These are phyloP conservation scores for Aphelenchoides fujianensis DNA, from an alignment of 1,140 invertebrate species.

Conservation along the genomic window DNA sequence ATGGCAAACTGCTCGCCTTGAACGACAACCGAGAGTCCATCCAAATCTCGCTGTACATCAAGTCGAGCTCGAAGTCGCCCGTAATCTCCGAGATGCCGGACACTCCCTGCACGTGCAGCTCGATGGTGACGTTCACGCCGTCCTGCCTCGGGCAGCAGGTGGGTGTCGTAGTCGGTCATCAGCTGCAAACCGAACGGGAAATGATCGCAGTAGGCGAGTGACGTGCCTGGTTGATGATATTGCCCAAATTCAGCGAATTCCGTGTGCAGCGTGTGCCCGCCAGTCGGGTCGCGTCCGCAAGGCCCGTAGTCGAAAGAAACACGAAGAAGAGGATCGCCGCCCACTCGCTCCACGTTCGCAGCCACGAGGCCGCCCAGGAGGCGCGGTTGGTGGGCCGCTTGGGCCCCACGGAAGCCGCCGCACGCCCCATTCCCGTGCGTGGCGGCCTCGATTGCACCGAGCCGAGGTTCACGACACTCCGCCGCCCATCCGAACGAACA, in stretches of 20 bases:
- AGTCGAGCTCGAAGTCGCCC: constrained; percentile 59
- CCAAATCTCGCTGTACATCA: constrained; percentile 62
- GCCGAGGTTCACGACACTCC: neutral
- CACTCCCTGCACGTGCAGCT: constrained; percentile 58
- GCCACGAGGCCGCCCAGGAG: neutral
- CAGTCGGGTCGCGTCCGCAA: neutral
- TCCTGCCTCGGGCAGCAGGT: constrained; percentile 60
- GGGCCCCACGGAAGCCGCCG: neutral
- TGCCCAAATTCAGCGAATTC: constrained; percentile 56
- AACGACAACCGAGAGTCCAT: constrained; percentile 58
- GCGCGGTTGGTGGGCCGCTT: neutral
- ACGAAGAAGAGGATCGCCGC: neutral
- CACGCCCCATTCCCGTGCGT: no score
- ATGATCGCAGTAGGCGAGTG: no score
- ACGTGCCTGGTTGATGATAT: constrained; percentile 48
- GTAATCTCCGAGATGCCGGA: constrained; percentile 62
- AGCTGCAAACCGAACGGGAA: constrained; percentile 26
- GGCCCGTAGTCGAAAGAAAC: neutral
- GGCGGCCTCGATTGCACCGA: no score
- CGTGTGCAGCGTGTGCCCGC: constrained; percentile 48
- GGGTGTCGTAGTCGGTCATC: constrained; percentile 57
- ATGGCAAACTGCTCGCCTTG: constrained; percentile 28
- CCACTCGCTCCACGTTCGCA: neutral
- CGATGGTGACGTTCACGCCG: constrained; percentile 62
- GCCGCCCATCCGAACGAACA: neutral